Evolutionary conservation across 2,113 vertebrate species (phyloP).

Genomic region (Lasiurus borealis): DNA sequence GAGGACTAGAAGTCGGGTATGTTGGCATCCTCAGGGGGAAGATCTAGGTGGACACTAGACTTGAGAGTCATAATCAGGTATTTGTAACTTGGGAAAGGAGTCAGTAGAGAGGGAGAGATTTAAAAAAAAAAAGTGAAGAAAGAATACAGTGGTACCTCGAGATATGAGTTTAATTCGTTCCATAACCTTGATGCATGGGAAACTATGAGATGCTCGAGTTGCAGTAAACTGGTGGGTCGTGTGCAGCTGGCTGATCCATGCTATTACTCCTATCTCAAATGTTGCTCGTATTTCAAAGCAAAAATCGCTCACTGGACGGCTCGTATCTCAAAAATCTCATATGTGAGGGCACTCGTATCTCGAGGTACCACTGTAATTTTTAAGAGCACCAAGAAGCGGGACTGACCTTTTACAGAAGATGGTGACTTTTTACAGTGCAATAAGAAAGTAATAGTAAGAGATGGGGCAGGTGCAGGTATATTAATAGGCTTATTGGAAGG

Average conservation of each 20-base stretch:
- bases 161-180: no score
- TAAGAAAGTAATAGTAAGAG: not conserved
- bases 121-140: not conserved
- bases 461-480: not conserved
- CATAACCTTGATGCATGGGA: no score
- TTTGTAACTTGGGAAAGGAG: not conserved
- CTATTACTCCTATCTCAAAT: no score
- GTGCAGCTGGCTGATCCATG: no score
- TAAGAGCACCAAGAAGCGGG: not conserved
- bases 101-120: not conserved
- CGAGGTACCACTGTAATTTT: no score
- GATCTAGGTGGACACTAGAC: not conserved
- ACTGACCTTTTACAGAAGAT: not conserved
- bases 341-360: no score
- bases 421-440: not conserved
- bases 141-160: no score
- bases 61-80: not conserved
- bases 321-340: no score
- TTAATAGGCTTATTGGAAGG: not conserved
- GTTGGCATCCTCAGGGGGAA: not conserved
- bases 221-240: no score
- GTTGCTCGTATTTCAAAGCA: no score
- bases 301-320: no score
- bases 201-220: no score
- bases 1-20: not conserved